Conservation (phyloP, 2,113 vertebrate genomes). For the Etheostoma cragini region DNA sequence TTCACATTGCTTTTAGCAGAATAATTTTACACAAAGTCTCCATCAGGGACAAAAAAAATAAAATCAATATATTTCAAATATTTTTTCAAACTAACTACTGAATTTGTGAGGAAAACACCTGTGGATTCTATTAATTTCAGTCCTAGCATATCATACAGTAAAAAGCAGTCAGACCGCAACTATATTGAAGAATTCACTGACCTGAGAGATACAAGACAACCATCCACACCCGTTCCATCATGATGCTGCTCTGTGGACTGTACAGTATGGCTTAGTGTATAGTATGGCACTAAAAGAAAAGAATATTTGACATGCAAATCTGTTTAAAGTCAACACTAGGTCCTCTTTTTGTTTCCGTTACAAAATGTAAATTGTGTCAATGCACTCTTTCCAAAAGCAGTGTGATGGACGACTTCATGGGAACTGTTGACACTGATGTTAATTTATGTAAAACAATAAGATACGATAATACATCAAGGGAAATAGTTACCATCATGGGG, state of each 20-base stretch:
- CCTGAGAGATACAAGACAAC: slow-evolving; percentile 6
- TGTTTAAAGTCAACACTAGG: background rate
- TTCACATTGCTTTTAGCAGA: background rate
- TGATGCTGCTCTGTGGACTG: background rate
- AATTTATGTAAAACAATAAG: too few relatives aligned
- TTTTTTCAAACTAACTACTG: background rate
- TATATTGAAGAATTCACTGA: background rate
- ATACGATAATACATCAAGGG: too few relatives aligned
- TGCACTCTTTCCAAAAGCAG: too few relatives aligned
- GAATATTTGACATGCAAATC: background rate
- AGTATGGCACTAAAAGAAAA: background rate
- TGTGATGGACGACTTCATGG: too few relatives aligned
- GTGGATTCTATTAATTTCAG: background rate
- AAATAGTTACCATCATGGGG: too few relatives aligned
- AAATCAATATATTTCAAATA: background rate
- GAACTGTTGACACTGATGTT: too few relatives aligned
- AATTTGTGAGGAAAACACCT: background rate
- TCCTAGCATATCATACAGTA: background rate
- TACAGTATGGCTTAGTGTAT: background rate
- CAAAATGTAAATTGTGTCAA: too few relatives aligned
- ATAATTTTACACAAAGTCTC: background rate
- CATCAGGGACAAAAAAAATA: background rate
- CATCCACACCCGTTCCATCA: background rate
- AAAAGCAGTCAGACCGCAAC: background rate
- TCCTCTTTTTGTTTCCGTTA: too few relatives aligned